Conservation (phyloP, 2,797 vertebrate species). For the Pteronotus mesoamericanus region DNA sequence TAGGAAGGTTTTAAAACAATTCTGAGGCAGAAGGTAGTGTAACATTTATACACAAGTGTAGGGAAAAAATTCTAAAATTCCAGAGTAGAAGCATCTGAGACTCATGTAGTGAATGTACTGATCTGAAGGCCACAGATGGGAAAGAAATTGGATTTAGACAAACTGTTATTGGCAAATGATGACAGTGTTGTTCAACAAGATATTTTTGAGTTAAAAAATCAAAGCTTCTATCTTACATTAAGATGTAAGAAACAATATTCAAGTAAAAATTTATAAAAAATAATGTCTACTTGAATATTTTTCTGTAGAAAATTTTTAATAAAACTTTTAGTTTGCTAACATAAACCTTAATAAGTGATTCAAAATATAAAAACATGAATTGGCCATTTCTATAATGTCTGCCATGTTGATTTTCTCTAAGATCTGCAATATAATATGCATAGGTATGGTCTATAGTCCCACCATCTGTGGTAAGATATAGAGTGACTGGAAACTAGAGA, state of each 20-base stretch:
- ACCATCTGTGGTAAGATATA: too few species aligned
- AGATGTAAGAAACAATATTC: not conserved
- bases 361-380: too few species aligned
- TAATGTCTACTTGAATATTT: not conserved
- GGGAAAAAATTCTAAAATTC: not conserved
- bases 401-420: not conserved
- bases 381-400: not conserved
- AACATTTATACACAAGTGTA: not conserved
- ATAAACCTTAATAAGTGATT: not conserved
- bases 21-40: not conserved
- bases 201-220: not conserved
- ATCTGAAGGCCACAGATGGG: not conserved
- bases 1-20: slow-evolving; percentile 20
- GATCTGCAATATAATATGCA: not conserved
- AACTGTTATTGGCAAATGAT: not conserved
- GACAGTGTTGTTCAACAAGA: not conserved
- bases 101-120: not conserved
- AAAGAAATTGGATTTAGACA: not conserved
- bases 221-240: not conserved
- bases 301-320: not conserved
- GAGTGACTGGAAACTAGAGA: not conserved
- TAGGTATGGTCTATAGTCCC: not conserved
- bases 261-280: not conserved
- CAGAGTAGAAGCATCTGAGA: not conserved
- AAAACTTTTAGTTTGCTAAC: not conserved